Percentiles rank a stretch among this genome's conserved stretches.
Conservation (phyloP, 2,888 invertebrate species). For the Periphyllus acericola region DNA sequence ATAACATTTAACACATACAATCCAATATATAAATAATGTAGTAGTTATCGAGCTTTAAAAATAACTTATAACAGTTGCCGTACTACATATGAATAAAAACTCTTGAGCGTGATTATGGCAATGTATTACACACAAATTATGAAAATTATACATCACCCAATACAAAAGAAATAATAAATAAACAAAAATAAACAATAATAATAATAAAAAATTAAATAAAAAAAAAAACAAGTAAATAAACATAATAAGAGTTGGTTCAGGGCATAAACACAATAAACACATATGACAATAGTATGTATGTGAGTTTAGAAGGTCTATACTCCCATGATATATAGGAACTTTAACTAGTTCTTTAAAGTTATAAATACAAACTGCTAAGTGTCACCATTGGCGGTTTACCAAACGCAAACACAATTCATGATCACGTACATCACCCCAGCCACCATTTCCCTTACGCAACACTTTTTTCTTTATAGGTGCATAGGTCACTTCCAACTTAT, state of each 20-base stretch:
- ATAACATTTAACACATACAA: neutral
- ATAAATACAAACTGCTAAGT: constrained; percentile 8
- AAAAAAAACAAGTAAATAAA: constrained; percentile 24
- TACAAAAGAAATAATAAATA: constrained; percentile 28
- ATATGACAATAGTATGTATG: neutral
- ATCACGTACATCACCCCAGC: constrained; percentile 93
- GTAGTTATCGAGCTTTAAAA: constrained; percentile 4
- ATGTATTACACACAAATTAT: neutral
- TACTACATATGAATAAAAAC: constrained; percentile 24
- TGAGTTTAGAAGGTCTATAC: constrained; percentile 10
- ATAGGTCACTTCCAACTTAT: constrained; percentile 75
- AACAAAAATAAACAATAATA: constrained; percentile 21
- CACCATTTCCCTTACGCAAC: constrained; percentile 89
- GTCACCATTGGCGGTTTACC: constrained; percentile 46
- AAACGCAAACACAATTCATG: constrained; percentile 72
- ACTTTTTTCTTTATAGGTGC: constrained; percentile 78
- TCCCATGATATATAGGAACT: constrained; percentile 47
- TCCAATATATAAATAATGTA: constrained; percentile 6
- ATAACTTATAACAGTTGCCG: constrained; percentile 19
- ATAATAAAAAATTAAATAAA: neutral
- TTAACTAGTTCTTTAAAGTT: constrained; percentile 13
- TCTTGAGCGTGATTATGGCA: constrained; percentile 55
- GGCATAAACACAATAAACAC: neutral
- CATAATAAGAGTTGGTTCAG: constrained; percentile 7
- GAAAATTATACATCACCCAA: constrained; percentile 17